Evolutionary conservation across 1,140 invertebrate species (phyloP), one percentile per base, ranked within the genome.

Genomic region (Bombus cullumanus): DNA sequence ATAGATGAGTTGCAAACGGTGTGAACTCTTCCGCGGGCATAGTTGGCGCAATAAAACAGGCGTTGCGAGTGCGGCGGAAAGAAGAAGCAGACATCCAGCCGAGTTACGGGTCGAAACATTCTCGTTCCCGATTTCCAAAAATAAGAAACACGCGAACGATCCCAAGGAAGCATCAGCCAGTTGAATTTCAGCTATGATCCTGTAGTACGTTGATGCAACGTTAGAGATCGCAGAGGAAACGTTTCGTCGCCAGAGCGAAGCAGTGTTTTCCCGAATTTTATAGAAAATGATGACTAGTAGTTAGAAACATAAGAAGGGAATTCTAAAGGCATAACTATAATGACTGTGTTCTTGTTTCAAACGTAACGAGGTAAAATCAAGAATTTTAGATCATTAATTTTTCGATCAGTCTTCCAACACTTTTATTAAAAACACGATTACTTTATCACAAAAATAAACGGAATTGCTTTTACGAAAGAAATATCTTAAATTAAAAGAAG

Each of bases 101-200:
- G 53, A 41, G 68, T 62, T 39, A 43, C 39, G 37, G 31, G 59
- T 3, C 39, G 15, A 72, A 74, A 82, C 34, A 43, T 77, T n/a
- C 71, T 64, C 66, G 41, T 83, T 86, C 82, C 80, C 59, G 68
- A 88, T 88, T 59, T 31, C 41, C 43, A 79, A 80, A 83, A 89
- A 90, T 87, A 88, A 90, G 83, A 86, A 88, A 34, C 68, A 75
- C 66, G 80, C 84, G 73, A 87, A 66, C 81, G 12, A n/a, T 62
- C 68, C 84, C 77, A 88, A 88, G 86, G 86, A 74, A 87, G 31
- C 53, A 9, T 47, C 80, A 28, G 81, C 43, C 75, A 15, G 34
- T 9, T 43, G 62, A 39, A 57, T 69, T 77, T 77, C 25, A 37
- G 37, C 18, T 13, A 28, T 8, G 12, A 13, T n/a, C 39, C 6